Evolutionary conservation across 2,113 vertebrate species (phyloP).

Genomic region (Callipepla squamata): DNA sequence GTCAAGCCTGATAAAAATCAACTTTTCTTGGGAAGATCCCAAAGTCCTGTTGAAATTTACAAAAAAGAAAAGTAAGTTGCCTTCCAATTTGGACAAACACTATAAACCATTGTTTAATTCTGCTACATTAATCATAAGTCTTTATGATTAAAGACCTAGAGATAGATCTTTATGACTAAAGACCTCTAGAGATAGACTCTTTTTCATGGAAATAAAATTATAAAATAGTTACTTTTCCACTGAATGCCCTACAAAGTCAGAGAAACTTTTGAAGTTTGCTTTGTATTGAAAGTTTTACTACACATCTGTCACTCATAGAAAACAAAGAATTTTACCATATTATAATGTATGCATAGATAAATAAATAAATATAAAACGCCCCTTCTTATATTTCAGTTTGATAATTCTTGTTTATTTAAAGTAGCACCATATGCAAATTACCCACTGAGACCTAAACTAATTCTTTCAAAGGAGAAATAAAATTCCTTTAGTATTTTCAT

Average conservation of each 20-base stretch:
- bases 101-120: background rate
- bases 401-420: constrained; percentile 72
- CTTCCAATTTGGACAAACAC: background rate
- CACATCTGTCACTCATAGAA: constrained; percentile 62
- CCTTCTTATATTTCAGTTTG: constrained; percentile 76
- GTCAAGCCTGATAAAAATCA: background rate
- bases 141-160: too few species aligned
- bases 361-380: too few species aligned
- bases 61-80: background rate
- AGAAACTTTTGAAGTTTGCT: constrained; percentile 50
- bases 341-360: constrained; percentile 4
- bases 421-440: constrained; percentile 72
- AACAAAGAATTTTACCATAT: constrained; percentile 73
- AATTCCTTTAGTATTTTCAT: constrained; percentile 38
- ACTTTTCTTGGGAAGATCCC: background rate
- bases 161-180: too few species aligned
- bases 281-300: constrained; percentile 55
- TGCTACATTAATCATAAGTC: background rate
- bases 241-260: constrained; percentile 54
- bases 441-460: constrained; percentile 60
- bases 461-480: constrained; percentile 74
- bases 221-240: constrained; percentile 43
- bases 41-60: background rate
- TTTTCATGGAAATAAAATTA: background rate
- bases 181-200: background rate